Percentiles rank a stretch among this genome's conserved stretches.
These are phyloP conservation scores for Drosophila arawakana DNA, from an alignment of 1,140 invertebrate genomes.

Conservation along the genomic window DNA sequence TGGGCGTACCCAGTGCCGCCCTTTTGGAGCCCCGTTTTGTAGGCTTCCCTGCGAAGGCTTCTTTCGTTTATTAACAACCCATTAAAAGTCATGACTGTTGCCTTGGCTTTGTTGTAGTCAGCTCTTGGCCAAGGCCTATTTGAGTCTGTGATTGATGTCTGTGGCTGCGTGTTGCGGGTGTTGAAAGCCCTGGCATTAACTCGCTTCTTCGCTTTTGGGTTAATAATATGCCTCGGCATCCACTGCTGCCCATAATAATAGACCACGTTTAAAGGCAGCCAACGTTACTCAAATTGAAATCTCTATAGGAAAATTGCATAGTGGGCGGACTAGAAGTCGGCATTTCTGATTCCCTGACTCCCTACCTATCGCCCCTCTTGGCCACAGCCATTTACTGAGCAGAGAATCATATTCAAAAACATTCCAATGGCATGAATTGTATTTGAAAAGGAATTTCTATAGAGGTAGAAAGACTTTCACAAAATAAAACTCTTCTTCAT, in stretches of 20 bases:
- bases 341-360: slow-evolving; percentile 8
- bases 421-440: slow-evolving; percentile 21
- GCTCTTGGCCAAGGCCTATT: slow-evolving; percentile 59
- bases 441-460: neutral
- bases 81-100: slow-evolving; percentile 78
- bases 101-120: slow-evolving; percentile 52
- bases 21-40: neutral
- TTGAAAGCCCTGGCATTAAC: slow-evolving; percentile 63
- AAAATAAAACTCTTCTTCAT: too few relatives aligned
- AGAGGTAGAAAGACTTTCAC: neutral
- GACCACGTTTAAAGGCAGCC: slow-evolving; percentile 52
- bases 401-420: slow-evolving; percentile 12
- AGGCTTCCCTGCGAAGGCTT: too few relatives aligned
- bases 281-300: slow-evolving; percentile 53
- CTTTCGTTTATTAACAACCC: slow-evolving; percentile 63
- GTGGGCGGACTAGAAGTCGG: slow-evolving; percentile 42
- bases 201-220: slow-evolving; percentile 24
- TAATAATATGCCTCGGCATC: slow-evolving; percentile 61
- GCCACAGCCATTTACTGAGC: too few relatives aligned
- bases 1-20: slow-evolving; percentile 27
- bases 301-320: slow-evolving; percentile 59
- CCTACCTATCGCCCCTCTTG: neutral
- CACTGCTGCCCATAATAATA: slow-evolving; percentile 55
- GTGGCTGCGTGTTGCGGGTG: slow-evolving; percentile 63
- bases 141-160: slow-evolving; percentile 74